Evolutionary conservation across 2,888 invertebrate genomes (phyloP).

Genomic region (Lysandra coridon): DNA sequence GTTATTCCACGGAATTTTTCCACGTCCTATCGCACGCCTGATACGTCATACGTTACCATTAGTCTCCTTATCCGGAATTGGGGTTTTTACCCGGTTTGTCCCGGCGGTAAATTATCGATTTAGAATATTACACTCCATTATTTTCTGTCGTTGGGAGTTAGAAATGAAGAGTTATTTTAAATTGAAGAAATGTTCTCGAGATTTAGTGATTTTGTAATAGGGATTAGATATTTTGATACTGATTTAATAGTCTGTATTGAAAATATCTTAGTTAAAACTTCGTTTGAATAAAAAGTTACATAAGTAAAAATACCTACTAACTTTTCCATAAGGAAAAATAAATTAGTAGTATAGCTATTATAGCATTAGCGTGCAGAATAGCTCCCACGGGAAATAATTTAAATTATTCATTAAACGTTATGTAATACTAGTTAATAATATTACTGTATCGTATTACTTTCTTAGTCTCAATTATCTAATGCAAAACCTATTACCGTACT

Average conservation of each 20-base stretch:
- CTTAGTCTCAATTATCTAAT: not conserved
- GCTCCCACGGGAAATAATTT: not conserved
- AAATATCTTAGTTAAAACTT: too few relatives aligned
- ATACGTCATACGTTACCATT: slow-evolving; percentile 14
- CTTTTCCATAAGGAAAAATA: too few relatives aligned
- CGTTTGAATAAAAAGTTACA: too few relatives aligned
- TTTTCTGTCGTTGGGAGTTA: not conserved
- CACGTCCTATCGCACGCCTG: slow-evolving; percentile 14
- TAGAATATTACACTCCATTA: not conserved
- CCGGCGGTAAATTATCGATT: not conserved
- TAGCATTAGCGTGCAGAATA: not conserved
- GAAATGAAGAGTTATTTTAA: not conserved
- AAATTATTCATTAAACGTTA: too few relatives aligned
- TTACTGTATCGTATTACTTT: not conserved
- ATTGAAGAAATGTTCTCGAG: not conserved
- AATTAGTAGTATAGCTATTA: not conserved
- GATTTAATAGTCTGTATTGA: too few relatives aligned
- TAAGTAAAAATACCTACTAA: too few relatives aligned
- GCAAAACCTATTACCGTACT: not conserved
- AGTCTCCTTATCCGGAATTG: slow-evolving; percentile 21
- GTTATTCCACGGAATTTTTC: slow-evolving; percentile 15
- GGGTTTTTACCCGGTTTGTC: slow-evolving; percentile 4
- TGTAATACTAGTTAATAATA: not conserved
- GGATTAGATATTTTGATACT: too few relatives aligned
- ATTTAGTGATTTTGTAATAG: too few relatives aligned